These are phyloP conservation scores for Fistularia commersonii DNA, from an alignment of 2,797 vertebrate species.

Conservation along the genomic window DNA sequence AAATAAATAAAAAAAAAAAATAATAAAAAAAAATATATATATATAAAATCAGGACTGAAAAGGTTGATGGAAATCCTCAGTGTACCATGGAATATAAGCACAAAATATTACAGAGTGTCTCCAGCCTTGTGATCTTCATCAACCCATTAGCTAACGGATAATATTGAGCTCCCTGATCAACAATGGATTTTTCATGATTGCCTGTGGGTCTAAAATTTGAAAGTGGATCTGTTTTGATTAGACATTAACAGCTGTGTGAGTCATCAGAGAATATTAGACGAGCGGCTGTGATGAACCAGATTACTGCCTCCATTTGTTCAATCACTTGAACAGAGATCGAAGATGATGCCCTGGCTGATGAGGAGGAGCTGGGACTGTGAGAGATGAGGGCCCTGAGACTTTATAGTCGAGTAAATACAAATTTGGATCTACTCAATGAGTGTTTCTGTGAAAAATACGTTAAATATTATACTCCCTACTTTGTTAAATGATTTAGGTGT, in stretches of 20 bases:
- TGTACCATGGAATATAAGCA: no score
- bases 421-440: no score
- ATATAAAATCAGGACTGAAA: no score
- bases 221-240: constrained; percentile 51
- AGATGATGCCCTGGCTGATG: constrained; percentile 15
- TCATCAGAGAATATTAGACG: constrained; percentile 32
- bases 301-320: constrained; percentile 44
- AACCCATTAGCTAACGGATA: constrained; percentile 46
- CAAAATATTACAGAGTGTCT: constrained; percentile 44
- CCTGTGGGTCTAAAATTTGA: constrained; percentile 11
- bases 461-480: no score
- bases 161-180: constrained; percentile 25
- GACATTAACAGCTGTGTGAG: constrained; percentile 36
- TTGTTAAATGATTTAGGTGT: no score
- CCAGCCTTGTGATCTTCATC: constrained; percentile 31
- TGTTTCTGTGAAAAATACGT: no score
- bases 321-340: constrained; percentile 38
- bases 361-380: constrained; percentile 6
- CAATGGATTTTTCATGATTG: constrained; percentile 38
- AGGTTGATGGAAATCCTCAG: no score
- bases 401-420: no score
- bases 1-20: no score
- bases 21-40: no score
- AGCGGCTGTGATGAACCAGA: constrained; percentile 43
- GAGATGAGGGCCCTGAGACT: constrained; percentile 4